These are phyloP conservation scores for Ips typographus DNA, from an alignment of 1,140 invertebrate genomes.

Conservation along the genomic window DNA sequence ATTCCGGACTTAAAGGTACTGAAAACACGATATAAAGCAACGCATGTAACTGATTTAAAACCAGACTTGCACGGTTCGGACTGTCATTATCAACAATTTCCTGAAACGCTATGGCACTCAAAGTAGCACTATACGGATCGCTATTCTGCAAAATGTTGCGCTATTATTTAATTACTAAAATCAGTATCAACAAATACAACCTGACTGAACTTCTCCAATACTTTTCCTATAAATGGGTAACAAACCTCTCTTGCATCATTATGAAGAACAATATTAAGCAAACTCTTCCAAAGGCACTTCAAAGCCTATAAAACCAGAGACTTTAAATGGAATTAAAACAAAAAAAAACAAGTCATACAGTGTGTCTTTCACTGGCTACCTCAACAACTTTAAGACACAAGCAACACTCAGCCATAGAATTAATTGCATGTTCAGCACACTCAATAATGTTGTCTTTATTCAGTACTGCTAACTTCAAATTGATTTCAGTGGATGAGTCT, in stretches of 20 bases:
- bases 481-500: constrained; percentile 16
- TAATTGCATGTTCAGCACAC: constrained; percentile 35
- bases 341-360: constrained; percentile 20
- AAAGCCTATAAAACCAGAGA: constrained; percentile 24
- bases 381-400: constrained; percentile 33
- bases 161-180: background rate
- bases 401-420: constrained; percentile 40
- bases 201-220: constrained; percentile 28
- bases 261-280: constrained; percentile 13
- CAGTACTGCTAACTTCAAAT: constrained; percentile 33
- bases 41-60: constrained; percentile 10
- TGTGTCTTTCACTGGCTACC: constrained; percentile 9
- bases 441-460: constrained; percentile 35
- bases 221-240: constrained; percentile 26
- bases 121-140: constrained; percentile 18
- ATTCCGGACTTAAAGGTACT: constrained; percentile 27
- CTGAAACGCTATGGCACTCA: constrained; percentile 21
- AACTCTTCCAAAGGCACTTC: constrained; percentile 39
- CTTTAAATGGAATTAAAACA: too few species aligned
- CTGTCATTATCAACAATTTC: constrained; percentile 8
- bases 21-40: constrained; percentile 23
- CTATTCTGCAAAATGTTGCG: constrained; percentile 1
- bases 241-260: constrained; percentile 1
- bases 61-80: background rate
- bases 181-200: constrained; percentile 4